A percentile compares a stretch with the other conserved stretches of the same genome.
Conservation (phyloP, 2,888 invertebrate species). For the Eristalis arbustorum region DNA sequence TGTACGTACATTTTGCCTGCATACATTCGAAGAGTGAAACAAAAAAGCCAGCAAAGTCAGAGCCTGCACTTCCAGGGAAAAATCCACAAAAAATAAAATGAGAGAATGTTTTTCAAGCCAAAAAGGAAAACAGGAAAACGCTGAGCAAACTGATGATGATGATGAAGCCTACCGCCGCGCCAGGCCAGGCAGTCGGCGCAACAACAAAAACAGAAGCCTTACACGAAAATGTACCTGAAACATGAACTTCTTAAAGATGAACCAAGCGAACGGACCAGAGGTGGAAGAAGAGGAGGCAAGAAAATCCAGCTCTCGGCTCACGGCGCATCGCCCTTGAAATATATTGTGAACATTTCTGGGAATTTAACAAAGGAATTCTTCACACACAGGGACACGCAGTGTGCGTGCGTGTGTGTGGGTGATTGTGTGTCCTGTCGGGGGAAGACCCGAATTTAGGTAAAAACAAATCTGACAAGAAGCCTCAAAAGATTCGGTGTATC, state of each 20-base stretch:
- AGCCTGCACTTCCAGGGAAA: conserved; percentile 57
- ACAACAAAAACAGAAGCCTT: conserved; percentile 71
- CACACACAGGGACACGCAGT: neutral
- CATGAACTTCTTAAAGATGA: conserved; percentile 19
- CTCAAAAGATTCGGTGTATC: neutral
- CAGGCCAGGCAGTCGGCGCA: neutral
- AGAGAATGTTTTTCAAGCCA: conserved; percentile 2
- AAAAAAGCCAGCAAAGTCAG: conserved; percentile 5
- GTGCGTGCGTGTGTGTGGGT: neutral
- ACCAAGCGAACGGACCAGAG: neutral
- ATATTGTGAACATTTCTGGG: conserved; percentile 48
- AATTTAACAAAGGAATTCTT: conserved; percentile 56
- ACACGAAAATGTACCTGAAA: conserved; percentile 60
- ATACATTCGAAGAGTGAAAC: neutral
- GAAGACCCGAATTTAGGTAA: neutral
- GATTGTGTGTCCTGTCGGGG: neutral
- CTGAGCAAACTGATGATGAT: conserved; percentile 35
- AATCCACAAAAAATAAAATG: conserved; percentile 17
- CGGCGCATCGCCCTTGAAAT: conserved; percentile 49
- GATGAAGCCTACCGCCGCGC: neutral
- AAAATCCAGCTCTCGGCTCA: conserved; percentile 27
- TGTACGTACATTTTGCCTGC: neutral
- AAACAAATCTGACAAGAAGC: neutral
- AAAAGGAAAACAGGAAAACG: conserved; percentile 64
- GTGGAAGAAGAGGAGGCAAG: neutral